Evolutionary conservation across 2,797 vertebrate species (phyloP).

Genomic region (Megaceryle alcyon): DNA sequence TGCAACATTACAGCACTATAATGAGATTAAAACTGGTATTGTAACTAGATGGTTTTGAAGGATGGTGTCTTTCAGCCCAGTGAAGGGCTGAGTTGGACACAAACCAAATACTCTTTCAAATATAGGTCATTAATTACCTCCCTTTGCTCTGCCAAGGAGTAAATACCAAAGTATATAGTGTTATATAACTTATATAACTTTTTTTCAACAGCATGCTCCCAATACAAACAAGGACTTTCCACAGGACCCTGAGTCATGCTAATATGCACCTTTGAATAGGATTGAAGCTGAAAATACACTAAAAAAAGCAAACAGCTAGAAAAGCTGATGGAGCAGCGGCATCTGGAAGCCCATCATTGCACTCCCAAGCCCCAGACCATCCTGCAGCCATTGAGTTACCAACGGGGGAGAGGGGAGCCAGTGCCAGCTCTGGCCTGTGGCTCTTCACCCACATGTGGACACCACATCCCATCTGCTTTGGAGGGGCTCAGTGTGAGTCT

Average conservation of each 20-base stretch:
- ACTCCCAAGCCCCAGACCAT: background rate
- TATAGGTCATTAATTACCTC: background rate
- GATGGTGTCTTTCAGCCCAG: background rate
- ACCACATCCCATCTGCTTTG: background rate
- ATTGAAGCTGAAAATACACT: background rate
- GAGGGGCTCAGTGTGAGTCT: background rate
- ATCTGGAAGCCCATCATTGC: background rate
- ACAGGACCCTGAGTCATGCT: background rate
- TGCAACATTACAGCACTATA: background rate
- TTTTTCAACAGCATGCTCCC: background rate
- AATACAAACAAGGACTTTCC: background rate
- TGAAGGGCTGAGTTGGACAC: background rate
- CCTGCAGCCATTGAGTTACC: rapidly evolving
- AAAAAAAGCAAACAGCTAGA: background rate
- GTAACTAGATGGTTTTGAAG: background rate
- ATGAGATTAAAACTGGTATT: background rate
- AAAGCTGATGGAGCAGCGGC: background rate
- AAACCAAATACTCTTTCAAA: background rate
- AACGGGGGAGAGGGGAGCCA: rapidly evolving
- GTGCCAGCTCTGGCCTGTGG: background rate
- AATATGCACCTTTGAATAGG: background rate
- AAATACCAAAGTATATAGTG: background rate
- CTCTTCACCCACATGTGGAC: background rate
- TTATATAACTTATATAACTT: background rate
- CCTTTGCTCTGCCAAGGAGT: background rate